Evolutionary conservation across 64 coral and sea anemone species (phyloP), one percentile per base, ranked within the genome.

Genomic region (Stichodactyla helianthus): DNA sequence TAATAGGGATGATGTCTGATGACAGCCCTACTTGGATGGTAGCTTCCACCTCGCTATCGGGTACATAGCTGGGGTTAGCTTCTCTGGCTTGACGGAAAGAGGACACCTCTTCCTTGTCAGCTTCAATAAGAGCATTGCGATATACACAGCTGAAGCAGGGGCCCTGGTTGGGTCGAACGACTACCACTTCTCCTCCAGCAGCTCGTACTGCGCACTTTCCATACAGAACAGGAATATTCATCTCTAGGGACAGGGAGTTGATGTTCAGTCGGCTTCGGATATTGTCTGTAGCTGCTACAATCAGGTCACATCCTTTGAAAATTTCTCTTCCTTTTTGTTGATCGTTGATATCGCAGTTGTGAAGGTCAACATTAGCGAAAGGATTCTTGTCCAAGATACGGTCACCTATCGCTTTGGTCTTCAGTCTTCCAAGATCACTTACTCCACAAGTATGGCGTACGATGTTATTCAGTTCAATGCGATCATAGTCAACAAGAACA

Each of bases 101-200:
- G 4, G 82, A 86, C 25, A 93, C 88, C 64, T 94, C 95, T 53
- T 98, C 95, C 25, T 81, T 31, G 50, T 50, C 82, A 4, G 89
- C 92, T 79, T 98, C 95, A 31, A 97, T 20, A 26, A 88, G 68
- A 6, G 89, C 92, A 13, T 91, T 82, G 18, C 83, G 85, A 57
- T 94, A 98, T 11, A 98, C 93, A 84, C 95, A 98, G 22, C 92
- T 92, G 80, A 98, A 98, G 52, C 95, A 98, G 5, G 95, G 95
- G 6, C 92, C 92, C 7, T 50, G 70, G 51, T 92, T 88, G 2
- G 95, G 95, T 19, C 92, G 81, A 2, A 98, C 92, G 5, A 89
- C 83, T 4, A 98, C 57, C 14, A 98, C 92, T 19, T 98, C 95
- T 18, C 95, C 95, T 16, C 95, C 95, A 12, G 95, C 95, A 59